Base-by-base conservation (phyloP, 2,888 invertebrate genomes). In the Chelonus formosanus region DNA sequence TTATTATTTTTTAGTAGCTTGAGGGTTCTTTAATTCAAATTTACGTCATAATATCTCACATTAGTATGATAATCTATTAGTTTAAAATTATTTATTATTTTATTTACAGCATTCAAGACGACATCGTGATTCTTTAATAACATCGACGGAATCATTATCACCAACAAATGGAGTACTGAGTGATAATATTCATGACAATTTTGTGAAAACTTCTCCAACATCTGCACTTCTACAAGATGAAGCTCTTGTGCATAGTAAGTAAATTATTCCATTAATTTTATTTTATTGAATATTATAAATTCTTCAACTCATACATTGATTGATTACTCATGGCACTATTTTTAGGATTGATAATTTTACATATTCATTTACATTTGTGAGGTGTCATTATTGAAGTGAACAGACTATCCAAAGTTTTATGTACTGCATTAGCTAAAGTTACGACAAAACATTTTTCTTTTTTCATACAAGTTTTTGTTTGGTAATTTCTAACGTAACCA, bases 31-130 rank as follows among this genome's bases (percentile, higher is more conserved):
- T 20, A 20, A 20, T 20, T 20, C 20, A 20, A 20, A 1, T 20
- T 20, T 20, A 20, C 20, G 1, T 2, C 2, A 20, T 20, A 1
- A 20, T 20, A 2, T 20, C 20, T 20, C 20, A 20, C 20, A 20
- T 20, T 20, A 20, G 20, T 20, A 20, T 20, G 20, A 20, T 20
- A 20, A 20, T 20, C 20, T 2, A 20, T 20, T 20, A 20, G 20
- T 20, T 32, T 10, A 50, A 60, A 60, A 5, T 34, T n/a, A 4
- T 5, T 34, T 34, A 5, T 3, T 3, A 50, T 72, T 59, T 72
- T 31, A 69, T 67, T 80, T 79, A 59, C 76, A 81, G 81, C 81
- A 80, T 68, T 75, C 77, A 5, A 76, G 79, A 67, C 78, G 79
- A 40, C 78, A 80, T 69, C 73, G 78, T 50, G 79, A 79, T 67